Conservation (phyloP, 1,140 invertebrate genomes). For the Pogonomyrmex californicus region DNA sequence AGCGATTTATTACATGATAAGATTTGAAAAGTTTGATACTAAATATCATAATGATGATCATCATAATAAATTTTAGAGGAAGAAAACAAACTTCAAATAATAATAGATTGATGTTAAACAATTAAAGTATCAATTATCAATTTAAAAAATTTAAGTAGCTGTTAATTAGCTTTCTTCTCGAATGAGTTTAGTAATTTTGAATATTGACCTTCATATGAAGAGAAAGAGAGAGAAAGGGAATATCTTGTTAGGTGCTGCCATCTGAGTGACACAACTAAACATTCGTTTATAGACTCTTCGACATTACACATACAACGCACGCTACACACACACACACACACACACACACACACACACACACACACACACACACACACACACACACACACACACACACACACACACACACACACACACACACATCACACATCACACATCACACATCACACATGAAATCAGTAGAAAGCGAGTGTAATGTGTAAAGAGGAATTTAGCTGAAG, state of each 20-base stretch:
- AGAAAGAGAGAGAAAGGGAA: too few species aligned
- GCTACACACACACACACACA: too few species aligned
- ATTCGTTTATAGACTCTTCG: constrained; percentile 40
- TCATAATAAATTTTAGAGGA: not conserved
- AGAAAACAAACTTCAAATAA: too few species aligned
- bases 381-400: too few species aligned
- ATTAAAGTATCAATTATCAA: too few species aligned
- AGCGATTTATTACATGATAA: not conserved
- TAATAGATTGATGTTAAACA: not conserved
- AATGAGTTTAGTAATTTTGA: constrained; percentile 9
- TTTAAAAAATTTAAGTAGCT: not conserved
- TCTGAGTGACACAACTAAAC: constrained; percentile 64
- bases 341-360: too few species aligned
- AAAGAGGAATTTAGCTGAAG: constrained; percentile 26
- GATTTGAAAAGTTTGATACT: not conserved
- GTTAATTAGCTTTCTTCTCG: not conserved
- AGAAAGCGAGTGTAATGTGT: constrained; percentile 14
- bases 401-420: too few species aligned
- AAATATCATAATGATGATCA: too few species aligned
- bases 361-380: too few species aligned
- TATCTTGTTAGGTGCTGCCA: constrained; percentile 74
- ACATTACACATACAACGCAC: not conserved
- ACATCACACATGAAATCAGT: not conserved
- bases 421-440: too few species aligned
- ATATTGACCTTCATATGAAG: constrained; percentile 63